A percentile compares a stretch with the other conserved stretches of the same genome.
phyloP scores from a whole-genome alignment of 2,797 vertebrate species.

The Bufotes viridis region DNA sequence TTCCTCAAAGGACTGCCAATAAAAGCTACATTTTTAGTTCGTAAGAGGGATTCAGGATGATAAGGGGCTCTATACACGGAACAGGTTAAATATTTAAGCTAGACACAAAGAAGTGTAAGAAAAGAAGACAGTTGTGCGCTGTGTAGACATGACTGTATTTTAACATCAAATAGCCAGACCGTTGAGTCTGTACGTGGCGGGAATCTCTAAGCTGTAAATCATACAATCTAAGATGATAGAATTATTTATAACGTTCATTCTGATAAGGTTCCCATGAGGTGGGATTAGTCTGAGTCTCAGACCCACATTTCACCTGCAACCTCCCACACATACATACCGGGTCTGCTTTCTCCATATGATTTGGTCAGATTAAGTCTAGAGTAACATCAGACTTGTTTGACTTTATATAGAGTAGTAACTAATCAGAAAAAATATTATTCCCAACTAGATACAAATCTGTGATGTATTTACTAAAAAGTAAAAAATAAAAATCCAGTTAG shows the following conservation, averaged over 20 bases:
- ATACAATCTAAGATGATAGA: conserved; percentile 27
- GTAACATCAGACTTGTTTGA: not conserved
- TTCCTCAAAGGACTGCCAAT: not conserved
- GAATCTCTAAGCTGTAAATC: conserved; percentile 16
- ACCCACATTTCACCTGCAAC: conserved; percentile 42
- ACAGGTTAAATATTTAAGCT: conserved; percentile 48
- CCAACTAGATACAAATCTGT: not conserved
- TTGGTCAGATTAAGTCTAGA: conserved; percentile 9
- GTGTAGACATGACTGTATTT: conserved; percentile 30
- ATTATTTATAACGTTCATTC: conserved; percentile 49
- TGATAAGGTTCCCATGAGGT: conserved; percentile 20
- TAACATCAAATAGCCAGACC: conserved; percentile 41
- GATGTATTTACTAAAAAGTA: not conserved
- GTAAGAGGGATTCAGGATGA: not conserved
- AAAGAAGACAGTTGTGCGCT: not conserved
- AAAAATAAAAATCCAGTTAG: not conserved
- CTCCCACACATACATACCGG: not conserved
- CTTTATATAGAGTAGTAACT: not conserved
- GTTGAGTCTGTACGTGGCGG: conserved; percentile 6
- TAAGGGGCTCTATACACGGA: not conserved
- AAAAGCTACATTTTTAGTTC: conserved; percentile 6
- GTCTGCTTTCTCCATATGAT: not conserved
- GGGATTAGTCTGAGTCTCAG: conserved; percentile 32
- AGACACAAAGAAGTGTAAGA: conserved; percentile 14
- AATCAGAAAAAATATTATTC: not conserved